Evolutionary conservation across 2,888 invertebrate species (phyloP).

Genomic region (Tribolium freemani): DNA sequence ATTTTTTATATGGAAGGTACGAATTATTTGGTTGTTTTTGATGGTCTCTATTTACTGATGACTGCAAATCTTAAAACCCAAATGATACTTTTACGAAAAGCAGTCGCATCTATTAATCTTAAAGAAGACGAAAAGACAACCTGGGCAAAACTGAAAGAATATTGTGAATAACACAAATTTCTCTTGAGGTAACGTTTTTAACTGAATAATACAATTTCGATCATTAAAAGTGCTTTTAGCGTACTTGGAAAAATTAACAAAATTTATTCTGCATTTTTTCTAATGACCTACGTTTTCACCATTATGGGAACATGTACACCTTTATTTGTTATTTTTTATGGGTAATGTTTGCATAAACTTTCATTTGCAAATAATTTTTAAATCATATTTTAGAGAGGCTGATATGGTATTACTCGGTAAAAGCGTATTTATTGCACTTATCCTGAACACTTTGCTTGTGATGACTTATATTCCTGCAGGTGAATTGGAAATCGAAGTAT

Average conservation of each 20-base stretch:
- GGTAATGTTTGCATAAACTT: not conserved
- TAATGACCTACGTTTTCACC: not conserved
- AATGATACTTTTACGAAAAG: not conserved
- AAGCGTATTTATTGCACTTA: not conserved
- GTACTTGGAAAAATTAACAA: slow-evolving; percentile 10
- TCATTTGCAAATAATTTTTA: not conserved
- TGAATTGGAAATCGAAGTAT: not conserved
- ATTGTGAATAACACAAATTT: not conserved
- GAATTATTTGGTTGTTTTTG: not conserved
- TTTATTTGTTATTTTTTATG: not conserved
- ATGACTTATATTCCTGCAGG: not conserved
- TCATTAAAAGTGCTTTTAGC: not conserved
- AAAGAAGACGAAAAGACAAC: not conserved
- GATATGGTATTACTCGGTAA: not conserved
- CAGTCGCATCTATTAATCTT: not conserved
- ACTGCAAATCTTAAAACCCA: slow-evolving; percentile 3
- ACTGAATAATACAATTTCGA: not conserved
- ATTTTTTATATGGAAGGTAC: not conserved
- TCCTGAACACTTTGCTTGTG: not conserved
- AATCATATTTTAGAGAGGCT: not conserved
- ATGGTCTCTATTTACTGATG: slow-evolving; percentile 12
- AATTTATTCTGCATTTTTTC: slow-evolving; percentile 9
- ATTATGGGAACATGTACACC: slow-evolving; percentile 3
- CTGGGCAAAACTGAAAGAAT: slow-evolving; percentile 1
- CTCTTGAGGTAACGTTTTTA: not conserved